Conservation (phyloP, 2,113 vertebrate genomes). For the Tupaia tana region DNA sequence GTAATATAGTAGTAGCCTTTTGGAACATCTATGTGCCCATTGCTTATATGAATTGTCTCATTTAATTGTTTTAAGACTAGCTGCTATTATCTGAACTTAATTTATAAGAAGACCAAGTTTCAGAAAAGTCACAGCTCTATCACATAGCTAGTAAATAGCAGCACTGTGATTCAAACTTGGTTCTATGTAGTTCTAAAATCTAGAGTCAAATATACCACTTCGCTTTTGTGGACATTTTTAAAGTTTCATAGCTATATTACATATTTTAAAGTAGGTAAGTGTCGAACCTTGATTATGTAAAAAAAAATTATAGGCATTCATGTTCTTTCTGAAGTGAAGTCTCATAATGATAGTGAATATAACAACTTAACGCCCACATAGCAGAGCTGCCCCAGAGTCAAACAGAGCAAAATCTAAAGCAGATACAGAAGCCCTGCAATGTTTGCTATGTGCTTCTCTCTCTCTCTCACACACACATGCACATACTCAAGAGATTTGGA, state of each 20-base stretch:
- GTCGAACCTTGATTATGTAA: background rate
- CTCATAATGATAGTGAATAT: background rate
- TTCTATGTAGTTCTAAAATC: background rate
- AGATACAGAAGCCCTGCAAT: rapidly evolving
- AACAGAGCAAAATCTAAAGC: too few relatives aligned
- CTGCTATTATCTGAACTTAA: background rate
- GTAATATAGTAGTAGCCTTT: background rate
- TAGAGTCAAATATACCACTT: background rate
- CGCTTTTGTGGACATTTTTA: background rate
- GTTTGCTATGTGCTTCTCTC: background rate
- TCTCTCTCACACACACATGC: background rate
- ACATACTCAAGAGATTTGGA: background rate
- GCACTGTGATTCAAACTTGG: background rate
- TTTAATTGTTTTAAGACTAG: background rate
- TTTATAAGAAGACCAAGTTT: background rate
- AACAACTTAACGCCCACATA: background rate
- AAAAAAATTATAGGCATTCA: background rate
- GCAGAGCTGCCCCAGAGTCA: background rate
- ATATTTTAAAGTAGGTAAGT: background rate
- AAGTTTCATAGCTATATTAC: background rate
- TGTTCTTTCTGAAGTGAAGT: background rate
- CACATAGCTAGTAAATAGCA: background rate
- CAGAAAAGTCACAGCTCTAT: background rate
- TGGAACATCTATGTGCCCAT: background rate
- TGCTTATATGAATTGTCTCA: background rate